These are phyloP conservation scores for Anthopleura sola DNA, from an alignment of 64 coral and sea anemone genomes.

Conservation along the genomic window DNA sequence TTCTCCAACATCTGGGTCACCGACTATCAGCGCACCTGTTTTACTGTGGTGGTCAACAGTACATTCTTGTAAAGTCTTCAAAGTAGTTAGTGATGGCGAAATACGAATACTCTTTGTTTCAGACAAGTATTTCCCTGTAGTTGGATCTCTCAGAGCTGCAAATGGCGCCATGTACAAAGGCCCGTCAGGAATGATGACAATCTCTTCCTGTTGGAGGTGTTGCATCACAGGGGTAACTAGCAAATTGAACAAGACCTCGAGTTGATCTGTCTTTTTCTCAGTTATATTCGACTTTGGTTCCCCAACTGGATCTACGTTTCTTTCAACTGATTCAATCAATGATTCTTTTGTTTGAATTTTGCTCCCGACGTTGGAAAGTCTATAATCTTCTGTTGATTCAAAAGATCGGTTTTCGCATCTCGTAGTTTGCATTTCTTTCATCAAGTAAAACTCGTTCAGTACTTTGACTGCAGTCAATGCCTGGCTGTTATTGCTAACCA, in stretches of 20 bases:
- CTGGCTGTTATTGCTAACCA: neutral
- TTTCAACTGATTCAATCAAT: too few species aligned
- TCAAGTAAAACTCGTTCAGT: too few species aligned
- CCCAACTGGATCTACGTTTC: neutral
- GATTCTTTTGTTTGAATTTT: neutral
- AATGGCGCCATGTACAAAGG: constrained; percentile 32
- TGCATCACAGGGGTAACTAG: constrained; percentile 27
- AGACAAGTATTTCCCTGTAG: constrained; percentile 10
- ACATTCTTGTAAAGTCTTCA: constrained; percentile 31
- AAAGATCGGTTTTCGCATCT: constrained; percentile 28
- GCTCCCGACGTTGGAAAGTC: neutral
- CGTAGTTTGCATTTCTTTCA: too few species aligned
- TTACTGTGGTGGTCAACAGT: neutral
- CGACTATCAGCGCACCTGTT: constrained; percentile 34
- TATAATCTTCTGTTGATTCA: neutral
- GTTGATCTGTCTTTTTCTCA: neutral
- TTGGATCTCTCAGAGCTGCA: constrained; percentile 25
- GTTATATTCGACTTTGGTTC: neutral
- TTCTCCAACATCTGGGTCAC: constrained; percentile 19
- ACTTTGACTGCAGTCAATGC: neutral
- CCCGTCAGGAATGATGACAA: constrained; percentile 53
- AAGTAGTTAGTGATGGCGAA: constrained; percentile 22
- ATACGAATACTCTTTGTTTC: constrained; percentile 30
- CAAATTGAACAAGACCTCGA: neutral
- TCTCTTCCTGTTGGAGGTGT: constrained; percentile 8